Conservation (phyloP, 2,113 vertebrate species). For the Microcebus ravelobensis region DNA sequence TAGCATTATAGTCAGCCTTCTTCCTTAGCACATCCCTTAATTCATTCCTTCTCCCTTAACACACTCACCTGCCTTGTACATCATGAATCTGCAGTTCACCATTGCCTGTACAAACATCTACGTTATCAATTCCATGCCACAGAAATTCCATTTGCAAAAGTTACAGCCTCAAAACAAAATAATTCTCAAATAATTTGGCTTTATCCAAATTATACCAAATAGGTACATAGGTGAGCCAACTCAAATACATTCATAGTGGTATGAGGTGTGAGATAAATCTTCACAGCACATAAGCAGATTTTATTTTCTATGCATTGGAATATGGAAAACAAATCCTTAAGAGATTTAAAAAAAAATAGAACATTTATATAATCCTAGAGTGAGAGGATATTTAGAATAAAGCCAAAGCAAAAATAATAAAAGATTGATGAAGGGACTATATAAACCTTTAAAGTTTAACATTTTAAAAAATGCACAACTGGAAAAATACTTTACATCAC, state of each 20-base stretch:
- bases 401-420: constrained; percentile 14
- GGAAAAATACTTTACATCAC: not conserved
- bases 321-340: constrained; percentile 17
- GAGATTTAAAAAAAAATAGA: not conserved
- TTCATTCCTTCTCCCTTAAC: not conserved
- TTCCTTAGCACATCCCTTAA: not conserved
- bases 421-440: not conserved
- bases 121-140: not conserved
- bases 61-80: not conserved
- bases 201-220: constrained; percentile 5
- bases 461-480: not conserved
- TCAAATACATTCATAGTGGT: not conserved
- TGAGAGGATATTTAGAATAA: not conserved
- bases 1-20: not conserved
- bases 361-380: not conserved
- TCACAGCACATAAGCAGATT: not conserved
- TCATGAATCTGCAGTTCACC: not conserved
- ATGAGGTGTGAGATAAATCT: not conserved
- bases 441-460: not conserved
- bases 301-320: not conserved
- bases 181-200: not conserved
- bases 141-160: constrained; percentile 2
- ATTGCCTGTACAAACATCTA: not conserved
- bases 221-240: not conserved
- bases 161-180: not conserved